Evolutionary conservation across 2,113 vertebrate genomes (phyloP), one percentile per base, ranked within the genome.

Genomic region (Puffinus mauretanicus): DNA sequence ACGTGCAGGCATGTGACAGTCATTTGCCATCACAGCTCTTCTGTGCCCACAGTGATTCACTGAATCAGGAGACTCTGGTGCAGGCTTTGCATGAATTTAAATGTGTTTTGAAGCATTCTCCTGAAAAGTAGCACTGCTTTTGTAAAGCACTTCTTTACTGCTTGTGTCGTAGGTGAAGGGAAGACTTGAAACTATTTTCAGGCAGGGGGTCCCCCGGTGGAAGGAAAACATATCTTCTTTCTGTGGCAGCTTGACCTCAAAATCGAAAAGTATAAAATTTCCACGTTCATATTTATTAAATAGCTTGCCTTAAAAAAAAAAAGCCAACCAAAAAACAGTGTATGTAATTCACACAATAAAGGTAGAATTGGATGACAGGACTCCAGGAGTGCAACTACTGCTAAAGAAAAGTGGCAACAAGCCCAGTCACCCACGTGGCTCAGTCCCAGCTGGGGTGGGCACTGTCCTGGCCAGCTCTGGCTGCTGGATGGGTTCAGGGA

Each of bases 401-500:
- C n/a, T 49, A 27, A 49, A 62, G 54, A 55, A 69, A 76, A 62
- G 26, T 0, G 0, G 26, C 30, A 62, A 69, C 21, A 62, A 82
- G 21, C 30, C n/a, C 0, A 0, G 7, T 29, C 69, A 55, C 42
- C 12, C 6, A 16, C 1, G 1, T 2, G 4, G 19, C 13, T 64
- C 49, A 29, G 13, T 13, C 32, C 7, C 55, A 46, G 46, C 46
- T 46, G 46, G 46, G 18, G 18, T 46, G 46, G 46, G 46, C 46
- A 46, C 46, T 9, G 19, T 46, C 46, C 46, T 46, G 46, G 46
- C 46, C 46, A 46, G 46, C 46, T 46, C 46, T 46, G 46, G 46
- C 46, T 46, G 46, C 46, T 19, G 46, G 46, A 10, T 46, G 46
- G 46, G 18, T 46, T 46, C 20, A 18, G 46, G 46, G 46, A 46